A percentile compares a stretch with the other conserved stretches of the same genome.
Evolutionary conservation across 2,888 invertebrate species (phyloP).

Genomic region (Cheilosia variabilis): DNA sequence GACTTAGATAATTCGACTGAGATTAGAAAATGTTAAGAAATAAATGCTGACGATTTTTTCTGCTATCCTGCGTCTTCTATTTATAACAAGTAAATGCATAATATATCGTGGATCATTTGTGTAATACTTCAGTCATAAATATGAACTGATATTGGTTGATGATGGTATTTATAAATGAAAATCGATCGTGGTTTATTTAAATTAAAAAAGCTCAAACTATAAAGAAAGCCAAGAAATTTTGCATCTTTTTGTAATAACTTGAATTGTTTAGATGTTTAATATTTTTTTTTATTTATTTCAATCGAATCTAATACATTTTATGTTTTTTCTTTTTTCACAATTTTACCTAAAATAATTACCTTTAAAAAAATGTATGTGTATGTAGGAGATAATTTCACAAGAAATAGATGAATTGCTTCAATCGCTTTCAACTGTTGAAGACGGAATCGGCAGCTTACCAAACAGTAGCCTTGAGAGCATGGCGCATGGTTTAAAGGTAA

Average conservation of each 20-base stretch:
- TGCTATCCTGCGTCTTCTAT: conserved; percentile 19
- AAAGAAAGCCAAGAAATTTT: conserved; percentile 56
- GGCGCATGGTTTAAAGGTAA: conserved; percentile 90
- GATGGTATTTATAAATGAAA: not conserved
- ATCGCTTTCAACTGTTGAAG: conserved; percentile 88
- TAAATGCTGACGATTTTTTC: conserved; percentile 14
- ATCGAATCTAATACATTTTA: conserved; percentile 63
- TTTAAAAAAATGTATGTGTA: conserved; percentile 31
- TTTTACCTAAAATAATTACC: conserved; percentile 35
- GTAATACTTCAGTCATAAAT: not conserved
- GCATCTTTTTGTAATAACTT: conserved; percentile 40
- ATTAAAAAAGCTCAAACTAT: conserved; percentile 38
- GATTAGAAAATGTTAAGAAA: conserved; percentile 6
- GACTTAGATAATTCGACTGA: not conserved
- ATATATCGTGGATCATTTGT: conserved; percentile 17
- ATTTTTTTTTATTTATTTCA: conserved; percentile 36
- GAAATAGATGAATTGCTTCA: conserved; percentile 89
- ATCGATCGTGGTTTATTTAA: conserved; percentile 18
- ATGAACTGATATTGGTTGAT: not conserved
- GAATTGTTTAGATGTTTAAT: conserved; percentile 42
- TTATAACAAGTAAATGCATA: conserved; percentile 10
- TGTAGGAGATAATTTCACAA: conserved; percentile 86
- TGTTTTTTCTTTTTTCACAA: conserved; percentile 54
- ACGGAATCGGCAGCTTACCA: conserved; percentile 88
- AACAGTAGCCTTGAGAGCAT: conserved; percentile 89